These are phyloP conservation scores for Phodopus roborovskii DNA, from an alignment of 2,113 vertebrate species.

Conservation along the genomic window DNA sequence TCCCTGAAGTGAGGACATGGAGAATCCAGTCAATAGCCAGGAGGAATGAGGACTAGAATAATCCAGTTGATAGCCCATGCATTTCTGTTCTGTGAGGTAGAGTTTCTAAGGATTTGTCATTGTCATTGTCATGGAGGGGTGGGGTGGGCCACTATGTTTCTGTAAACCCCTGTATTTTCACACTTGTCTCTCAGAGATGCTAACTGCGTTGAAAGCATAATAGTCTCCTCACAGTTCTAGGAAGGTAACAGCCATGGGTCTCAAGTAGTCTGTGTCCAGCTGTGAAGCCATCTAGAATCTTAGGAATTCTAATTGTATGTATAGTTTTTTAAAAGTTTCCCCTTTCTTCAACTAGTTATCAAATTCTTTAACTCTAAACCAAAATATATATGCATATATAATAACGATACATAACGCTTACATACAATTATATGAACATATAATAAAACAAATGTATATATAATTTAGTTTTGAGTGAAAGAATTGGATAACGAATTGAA, in stretches of 20 bases:
- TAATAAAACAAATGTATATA: neutral
- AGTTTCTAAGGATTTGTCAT: neutral
- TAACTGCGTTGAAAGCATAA: neutral
- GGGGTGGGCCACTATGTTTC: neutral
- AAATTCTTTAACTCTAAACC: neutral
- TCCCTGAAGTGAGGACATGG: neutral
- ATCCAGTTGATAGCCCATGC: neutral
- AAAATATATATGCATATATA: neutral
- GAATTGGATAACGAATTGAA: neutral
- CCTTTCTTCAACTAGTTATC: neutral
- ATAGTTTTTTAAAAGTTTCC: neutral
- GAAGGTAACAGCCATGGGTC: neutral
- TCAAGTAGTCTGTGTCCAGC: neutral
- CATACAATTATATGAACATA: neutral
- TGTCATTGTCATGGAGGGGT: neutral
- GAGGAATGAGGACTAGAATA: neutral
- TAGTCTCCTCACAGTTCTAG: neutral
- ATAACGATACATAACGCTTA: too few species aligned
- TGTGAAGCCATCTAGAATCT: neutral
- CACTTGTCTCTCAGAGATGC: neutral
- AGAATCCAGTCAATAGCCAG: too few species aligned
- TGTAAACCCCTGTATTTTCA: neutral
- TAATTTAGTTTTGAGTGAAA: neutral
- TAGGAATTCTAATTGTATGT: neutral
- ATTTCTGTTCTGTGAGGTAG: neutral